phyloP scores from a whole-genome alignment of 2,797 vertebrate genomes.

The Coreius guichenoti region DNA sequence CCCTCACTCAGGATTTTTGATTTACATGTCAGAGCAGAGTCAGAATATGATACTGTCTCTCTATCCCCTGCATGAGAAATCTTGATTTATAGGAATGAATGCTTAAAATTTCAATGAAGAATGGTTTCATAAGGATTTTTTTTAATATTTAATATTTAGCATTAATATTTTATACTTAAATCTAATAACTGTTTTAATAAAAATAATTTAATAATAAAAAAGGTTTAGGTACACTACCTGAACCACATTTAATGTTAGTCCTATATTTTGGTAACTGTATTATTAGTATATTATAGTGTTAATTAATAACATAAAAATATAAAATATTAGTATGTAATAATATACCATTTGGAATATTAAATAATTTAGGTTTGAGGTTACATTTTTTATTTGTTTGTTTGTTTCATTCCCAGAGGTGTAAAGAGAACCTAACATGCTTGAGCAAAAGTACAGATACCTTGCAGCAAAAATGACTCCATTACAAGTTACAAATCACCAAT shows the following conservation, averaged over 20 bases:
- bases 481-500: too few relatives aligned
- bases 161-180: not conserved
- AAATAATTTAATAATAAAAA: not conserved
- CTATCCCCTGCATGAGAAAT: not conserved
- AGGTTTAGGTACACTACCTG: not conserved
- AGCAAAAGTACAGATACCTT: too few relatives aligned
- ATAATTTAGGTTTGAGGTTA: constrained; percentile 37
- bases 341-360: not conserved
- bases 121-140: not conserved
- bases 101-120: not conserved
- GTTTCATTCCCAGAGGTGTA: constrained; percentile 24
- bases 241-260: not conserved
- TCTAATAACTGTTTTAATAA: not conserved
- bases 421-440: too few relatives aligned
- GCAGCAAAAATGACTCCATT: too few relatives aligned
- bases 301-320: not conserved
- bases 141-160: not conserved
- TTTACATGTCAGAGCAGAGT: constrained; percentile 13
- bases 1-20: constrained; percentile 38
- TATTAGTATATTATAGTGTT: not conserved
- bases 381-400: constrained; percentile 30
- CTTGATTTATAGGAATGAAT: constrained; percentile 26
- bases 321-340: not conserved
- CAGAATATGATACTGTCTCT: constrained; percentile 9
- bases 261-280: not conserved